These are phyloP conservation scores for Stegostoma tigrinum DNA, from an alignment of 2,113 vertebrate species.

Conservation along the genomic window DNA sequence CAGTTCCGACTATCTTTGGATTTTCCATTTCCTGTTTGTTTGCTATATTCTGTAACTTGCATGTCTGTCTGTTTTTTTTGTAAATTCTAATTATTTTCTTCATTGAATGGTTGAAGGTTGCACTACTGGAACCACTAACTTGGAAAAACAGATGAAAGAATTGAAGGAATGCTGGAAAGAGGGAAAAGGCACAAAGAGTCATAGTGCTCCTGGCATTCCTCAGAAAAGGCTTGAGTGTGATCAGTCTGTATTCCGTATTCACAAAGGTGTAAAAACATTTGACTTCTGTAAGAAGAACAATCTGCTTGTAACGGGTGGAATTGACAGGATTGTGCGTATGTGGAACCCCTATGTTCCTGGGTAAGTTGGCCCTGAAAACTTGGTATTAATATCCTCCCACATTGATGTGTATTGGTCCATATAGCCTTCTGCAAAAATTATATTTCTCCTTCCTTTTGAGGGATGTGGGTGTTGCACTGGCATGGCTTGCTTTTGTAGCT, in stretches of 20 bases:
- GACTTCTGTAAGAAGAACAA: slow-evolving; percentile 53
- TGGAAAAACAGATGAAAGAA: slow-evolving; percentile 55
- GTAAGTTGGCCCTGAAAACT: slow-evolving; percentile 45
- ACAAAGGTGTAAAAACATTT: slow-evolving; percentile 60
- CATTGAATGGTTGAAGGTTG: slow-evolving; percentile 44
- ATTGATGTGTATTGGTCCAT: not conserved
- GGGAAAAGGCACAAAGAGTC: slow-evolving; percentile 50
- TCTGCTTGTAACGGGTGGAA: slow-evolving; percentile 59
- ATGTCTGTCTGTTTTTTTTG: not conserved
- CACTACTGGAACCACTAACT: slow-evolving; percentile 47
- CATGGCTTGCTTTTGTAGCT: too few relatives aligned
- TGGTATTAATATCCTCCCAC: not conserved
- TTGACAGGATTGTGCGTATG: slow-evolving; percentile 55
- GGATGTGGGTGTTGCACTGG: too few relatives aligned
- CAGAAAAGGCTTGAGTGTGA: slow-evolving; percentile 47
- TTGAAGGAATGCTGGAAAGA: slow-evolving; percentile 50
- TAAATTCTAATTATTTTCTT: not conserved
- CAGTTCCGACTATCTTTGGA: too few relatives aligned
- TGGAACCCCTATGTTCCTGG: slow-evolving; percentile 61
- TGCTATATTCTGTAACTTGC: not conserved
- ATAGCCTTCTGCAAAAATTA: not conserved
- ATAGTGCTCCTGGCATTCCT: slow-evolving; percentile 43
- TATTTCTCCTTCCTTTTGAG: too few relatives aligned
- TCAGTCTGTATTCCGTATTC: slow-evolving; percentile 52
- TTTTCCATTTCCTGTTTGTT: not conserved